Evolutionary conservation across 2,888 invertebrate species (phyloP), one percentile per base, ranked within the genome.

Genomic region (Julus scanicus): DNA sequence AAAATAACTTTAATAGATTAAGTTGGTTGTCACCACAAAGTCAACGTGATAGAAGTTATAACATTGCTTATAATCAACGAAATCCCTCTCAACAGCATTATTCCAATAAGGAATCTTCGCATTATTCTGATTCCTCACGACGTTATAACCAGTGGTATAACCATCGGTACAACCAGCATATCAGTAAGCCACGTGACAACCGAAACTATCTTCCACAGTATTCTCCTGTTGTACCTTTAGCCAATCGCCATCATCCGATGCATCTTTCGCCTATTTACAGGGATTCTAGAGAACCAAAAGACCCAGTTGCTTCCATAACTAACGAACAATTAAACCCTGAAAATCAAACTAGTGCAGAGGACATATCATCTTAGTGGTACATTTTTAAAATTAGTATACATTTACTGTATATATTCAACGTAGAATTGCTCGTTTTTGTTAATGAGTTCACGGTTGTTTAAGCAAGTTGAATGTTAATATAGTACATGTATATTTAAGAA

Each of bases 361-460:
- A 4, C 3, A 15, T 13, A 53, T 17, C 53, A 13, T 53, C 53
- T 17, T 53, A 15, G 53, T 11, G 53, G 11, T 53, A 15, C 13
- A 53, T 53, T 53, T 53, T 44, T 44, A 5, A 53, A 53, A 11
- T 85, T 8, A 44, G n/a, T 85, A 85, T 40, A 48, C 37, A n/a
- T n/a, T 2, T 13, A n/a, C 37, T n/a, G 85, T 40, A 85, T 48
- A 85, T 85, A 48, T 37, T 4, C 44, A 85, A 39, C 37, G 48
- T n/a, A 44, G 85, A n/a, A 84, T n/a, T 85, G 48, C 40, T 85
- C 39, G 39, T 85, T n/a, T n/a, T 85, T 37, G 85, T 85, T 48
- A n/a, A 44, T 37, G 44, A 17, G 85, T 40, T n/a, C 11, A 84
- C 8, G 17, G 37, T 6, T 44, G 44, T 44, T 8, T 8, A 44